Evolutionary conservation across 2,797 vertebrate species (phyloP), one percentile per base, ranked within the genome.

Genomic region (Lophotriccus pileatus): DNA sequence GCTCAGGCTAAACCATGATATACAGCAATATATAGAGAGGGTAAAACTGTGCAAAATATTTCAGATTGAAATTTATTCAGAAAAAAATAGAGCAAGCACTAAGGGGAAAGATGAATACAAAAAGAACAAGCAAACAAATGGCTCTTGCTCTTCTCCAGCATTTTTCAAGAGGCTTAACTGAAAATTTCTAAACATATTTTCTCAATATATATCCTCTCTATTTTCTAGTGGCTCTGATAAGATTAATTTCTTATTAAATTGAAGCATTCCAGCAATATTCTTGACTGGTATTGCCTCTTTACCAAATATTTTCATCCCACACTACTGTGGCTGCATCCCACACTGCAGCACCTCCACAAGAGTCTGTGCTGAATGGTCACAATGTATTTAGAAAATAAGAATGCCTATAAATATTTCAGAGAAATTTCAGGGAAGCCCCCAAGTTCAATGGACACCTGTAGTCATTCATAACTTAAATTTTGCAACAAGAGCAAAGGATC

Each of bases 311-410:
- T 78, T 50, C 25, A 69, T 63, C 23, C 52, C 34, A 36, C 50
- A 63, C 4, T 36, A 60, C 6, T 27, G 25, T 4, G 20, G 24
- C 17, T 39, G 19, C 47, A 75, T 22, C 27, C 27, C 59, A 41
- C 17, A 14, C 9, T 19, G 32, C 7, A 5, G 22, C 3, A 41
- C 5, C 58, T 75, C 27, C 0, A 0, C 23, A 52, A 6, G 41
- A 70, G 19, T 53, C 60, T 70, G 27, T 28, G 20, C 44, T 87
- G 46, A 87, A 84, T 8, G 23, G 18, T 5, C 16, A 20, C 30
- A 72, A 46, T 0, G 0, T 12, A 53, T 52, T 77, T 24, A 64
- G 46, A 89, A 87, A 70, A 11, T 32, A 77, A 59, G n/a, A 70
- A 32, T 27, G 8, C 3, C 49, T n/a, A 50, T 14, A 67, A 70